Evolutionary conservation across 1,140 invertebrate species (phyloP).

Genomic region (Trichomalopsis sarcophagae): DNA sequence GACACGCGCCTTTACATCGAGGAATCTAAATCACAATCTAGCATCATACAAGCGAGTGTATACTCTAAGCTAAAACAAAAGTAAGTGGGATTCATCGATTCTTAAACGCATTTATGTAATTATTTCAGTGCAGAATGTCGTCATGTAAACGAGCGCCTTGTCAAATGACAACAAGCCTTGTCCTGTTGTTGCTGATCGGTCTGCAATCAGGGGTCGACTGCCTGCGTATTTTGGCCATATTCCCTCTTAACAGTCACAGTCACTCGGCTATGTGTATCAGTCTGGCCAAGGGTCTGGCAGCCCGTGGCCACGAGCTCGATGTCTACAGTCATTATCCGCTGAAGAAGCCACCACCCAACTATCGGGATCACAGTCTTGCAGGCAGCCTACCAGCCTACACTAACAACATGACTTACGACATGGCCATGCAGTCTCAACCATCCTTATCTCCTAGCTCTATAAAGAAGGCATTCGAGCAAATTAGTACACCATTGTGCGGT

Average conservation of each 20-base stretch:
- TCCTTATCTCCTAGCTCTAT: background rate
- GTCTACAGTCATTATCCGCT: constrained; percentile 67
- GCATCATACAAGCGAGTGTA: too few relatives aligned
- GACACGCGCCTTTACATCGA: too few relatives aligned
- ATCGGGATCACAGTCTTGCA: constrained; percentile 60
- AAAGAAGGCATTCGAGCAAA: background rate
- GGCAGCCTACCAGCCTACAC: constrained; percentile 48
- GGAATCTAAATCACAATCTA: too few relatives aligned
- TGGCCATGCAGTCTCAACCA: constrained; percentile 1
- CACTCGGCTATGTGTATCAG: constrained; percentile 67
- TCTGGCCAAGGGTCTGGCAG: constrained; percentile 66
- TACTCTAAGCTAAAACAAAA: too few relatives aligned
- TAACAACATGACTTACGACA: constrained; percentile 53
- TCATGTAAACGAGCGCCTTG: background rate
- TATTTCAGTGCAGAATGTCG: background rate
- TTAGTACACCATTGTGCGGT: constrained; percentile 50
- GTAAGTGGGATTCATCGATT: too few relatives aligned
- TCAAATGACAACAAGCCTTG: background rate
- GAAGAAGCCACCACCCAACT: constrained; percentile 66
- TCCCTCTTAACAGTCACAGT: constrained; percentile 67
- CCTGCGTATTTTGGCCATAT: constrained; percentile 64
- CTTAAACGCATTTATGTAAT: too few relatives aligned
- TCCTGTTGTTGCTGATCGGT: background rate
- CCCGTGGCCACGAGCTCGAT: constrained; percentile 70
- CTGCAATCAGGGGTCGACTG: constrained; percentile 25